Percentiles rank a stretch among this genome's conserved stretches.
phyloP scores from a whole-genome alignment of 1,140 invertebrate species.

The Bombus confusus region DNA sequence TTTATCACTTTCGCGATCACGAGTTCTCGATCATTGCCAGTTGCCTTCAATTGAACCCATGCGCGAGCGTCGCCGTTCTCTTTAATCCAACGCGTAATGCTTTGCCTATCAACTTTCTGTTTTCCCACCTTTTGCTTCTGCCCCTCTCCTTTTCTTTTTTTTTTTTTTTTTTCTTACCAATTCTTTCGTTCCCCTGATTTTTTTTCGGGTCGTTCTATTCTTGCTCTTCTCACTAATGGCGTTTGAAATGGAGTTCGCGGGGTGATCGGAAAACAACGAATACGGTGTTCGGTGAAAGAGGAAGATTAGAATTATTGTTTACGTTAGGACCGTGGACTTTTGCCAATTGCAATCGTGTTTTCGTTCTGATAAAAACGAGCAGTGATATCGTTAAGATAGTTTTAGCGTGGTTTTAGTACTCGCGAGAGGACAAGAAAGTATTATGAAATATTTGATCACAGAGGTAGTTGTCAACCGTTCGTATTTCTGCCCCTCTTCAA shows the following conservation, averaged over 20 bases:
- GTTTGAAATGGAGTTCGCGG: background rate
- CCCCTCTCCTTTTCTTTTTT: background rate
- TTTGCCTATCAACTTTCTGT: background rate
- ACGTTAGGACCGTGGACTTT: no score
- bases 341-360: no score
- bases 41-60: slow-evolving; percentile 12
- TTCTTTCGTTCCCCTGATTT: no score
- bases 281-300: no score
- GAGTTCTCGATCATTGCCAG: slow-evolving; percentile 4
- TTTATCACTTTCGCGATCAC: slow-evolving; percentile 31
- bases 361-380: no score
- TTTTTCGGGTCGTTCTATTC: background rate
- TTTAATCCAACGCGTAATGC: background rate
- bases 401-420: no score
- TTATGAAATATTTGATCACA: background rate
- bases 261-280: background rate
- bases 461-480: background rate
- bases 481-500: background rate
- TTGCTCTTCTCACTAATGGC: background rate
- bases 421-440: no score
- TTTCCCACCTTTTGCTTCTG: no score
- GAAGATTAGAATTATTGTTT: no score
- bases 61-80: background rate
- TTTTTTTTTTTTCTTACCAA: background rate
- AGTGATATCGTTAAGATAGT: no score